Conservation (phyloP, 1,140 invertebrate genomes). For the Euura lappo region DNA sequence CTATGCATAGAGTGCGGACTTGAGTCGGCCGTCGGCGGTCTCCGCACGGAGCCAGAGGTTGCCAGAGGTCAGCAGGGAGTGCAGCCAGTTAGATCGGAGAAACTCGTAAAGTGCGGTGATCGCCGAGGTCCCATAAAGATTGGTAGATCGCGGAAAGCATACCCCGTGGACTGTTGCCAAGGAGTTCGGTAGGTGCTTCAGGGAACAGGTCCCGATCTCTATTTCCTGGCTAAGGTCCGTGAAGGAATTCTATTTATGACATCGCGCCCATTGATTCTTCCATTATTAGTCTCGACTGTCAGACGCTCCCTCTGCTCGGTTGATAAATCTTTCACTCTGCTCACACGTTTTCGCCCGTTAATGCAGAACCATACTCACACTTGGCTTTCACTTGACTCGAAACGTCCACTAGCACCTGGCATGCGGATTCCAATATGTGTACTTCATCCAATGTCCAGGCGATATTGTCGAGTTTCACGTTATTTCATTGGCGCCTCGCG, state of each 20-base stretch:
- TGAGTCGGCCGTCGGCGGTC: neutral
- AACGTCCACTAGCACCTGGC: no score
- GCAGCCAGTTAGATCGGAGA: constrained; percentile 23
- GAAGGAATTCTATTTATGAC: neutral
- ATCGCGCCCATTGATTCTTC: neutral
- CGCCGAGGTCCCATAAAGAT: constrained; percentile 40
- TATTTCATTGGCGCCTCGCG: no score
- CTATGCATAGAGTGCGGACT: neutral
- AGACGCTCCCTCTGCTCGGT: neutral
- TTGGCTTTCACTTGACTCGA: no score
- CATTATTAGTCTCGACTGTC: neutral
- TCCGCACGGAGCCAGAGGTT: neutral
- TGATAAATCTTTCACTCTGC: no score
- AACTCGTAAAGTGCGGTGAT: constrained; percentile 40
- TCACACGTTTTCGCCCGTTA: no score
- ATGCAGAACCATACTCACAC: no score
- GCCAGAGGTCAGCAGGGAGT: constrained; percentile 15
- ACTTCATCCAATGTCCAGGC: no score
- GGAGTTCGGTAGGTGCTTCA: neutral
- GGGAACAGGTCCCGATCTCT: neutral
- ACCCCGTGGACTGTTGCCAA: constrained; percentile 2
- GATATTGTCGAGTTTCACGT: no score
- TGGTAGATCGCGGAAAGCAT: neutral
- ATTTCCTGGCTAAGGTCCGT: neutral
- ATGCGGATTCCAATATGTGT: no score